phyloP scores from a whole-genome alignment of 2,113 vertebrate genomes.

The Ciconia maguari region DNA sequence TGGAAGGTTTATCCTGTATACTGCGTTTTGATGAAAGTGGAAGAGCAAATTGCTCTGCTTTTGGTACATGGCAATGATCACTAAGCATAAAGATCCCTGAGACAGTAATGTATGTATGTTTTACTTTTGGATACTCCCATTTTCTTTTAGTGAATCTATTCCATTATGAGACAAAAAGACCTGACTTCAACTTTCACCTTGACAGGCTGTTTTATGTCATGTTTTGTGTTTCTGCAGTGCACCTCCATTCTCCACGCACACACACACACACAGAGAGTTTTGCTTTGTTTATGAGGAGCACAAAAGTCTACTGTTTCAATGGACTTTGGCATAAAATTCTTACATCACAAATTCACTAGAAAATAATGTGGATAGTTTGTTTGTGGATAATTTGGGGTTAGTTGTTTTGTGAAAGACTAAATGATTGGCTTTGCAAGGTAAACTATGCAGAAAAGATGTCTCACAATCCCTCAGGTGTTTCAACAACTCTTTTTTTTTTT shows the following conservation, averaged over 20 bases:
- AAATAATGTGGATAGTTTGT: neutral
- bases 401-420: neutral
- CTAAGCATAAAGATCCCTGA: neutral
- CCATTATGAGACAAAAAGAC: neutral
- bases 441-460: neutral
- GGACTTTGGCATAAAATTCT: neutral
- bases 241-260: accelerated
- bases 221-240: neutral
- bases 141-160: neutral
- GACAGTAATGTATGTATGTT: neutral
- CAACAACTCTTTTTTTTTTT: neutral
- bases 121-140: neutral
- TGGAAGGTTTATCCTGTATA: neutral
- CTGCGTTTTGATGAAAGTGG: neutral
- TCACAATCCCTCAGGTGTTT: neutral
- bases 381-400: neutral
- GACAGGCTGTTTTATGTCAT: neutral
- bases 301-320: neutral
- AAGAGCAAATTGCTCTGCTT: neutral
- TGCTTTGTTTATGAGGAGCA: neutral
- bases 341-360: neutral
- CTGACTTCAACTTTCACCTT: neutral
- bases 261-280: neutral
- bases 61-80: neutral
- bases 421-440: neutral